These are phyloP conservation scores for Drosophila malerkotliana DNA, from an alignment of 1,140 invertebrate species.

Conservation along the genomic window DNA sequence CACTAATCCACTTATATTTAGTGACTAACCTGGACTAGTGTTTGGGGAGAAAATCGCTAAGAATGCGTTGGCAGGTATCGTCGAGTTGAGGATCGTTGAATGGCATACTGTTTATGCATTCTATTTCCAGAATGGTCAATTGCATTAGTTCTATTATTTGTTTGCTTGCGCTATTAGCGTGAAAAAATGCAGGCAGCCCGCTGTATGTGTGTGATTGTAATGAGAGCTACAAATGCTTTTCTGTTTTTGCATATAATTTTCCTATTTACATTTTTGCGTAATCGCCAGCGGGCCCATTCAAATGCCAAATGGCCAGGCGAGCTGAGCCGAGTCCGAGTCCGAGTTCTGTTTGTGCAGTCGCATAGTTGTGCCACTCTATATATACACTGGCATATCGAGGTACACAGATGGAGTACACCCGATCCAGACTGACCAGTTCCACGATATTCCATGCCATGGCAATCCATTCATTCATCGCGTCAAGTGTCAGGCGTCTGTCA, in stretches of 20 bases:
- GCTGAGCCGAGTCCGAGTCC: not conserved
- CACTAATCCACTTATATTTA: not conserved
- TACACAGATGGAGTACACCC: not conserved
- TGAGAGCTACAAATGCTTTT: conserved; percentile 68
- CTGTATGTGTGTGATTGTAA: conserved; percentile 42
- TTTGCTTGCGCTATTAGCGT: conserved; percentile 55
- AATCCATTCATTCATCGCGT: conserved; percentile 53
- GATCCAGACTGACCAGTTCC: conserved; percentile 47
- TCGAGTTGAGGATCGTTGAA: conserved; percentile 14
- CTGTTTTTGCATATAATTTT: conserved; percentile 36
- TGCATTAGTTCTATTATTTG: conserved; percentile 45
- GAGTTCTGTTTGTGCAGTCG: conserved; percentile 67
- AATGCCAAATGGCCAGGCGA: conserved; percentile 47
- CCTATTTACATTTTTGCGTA: conserved; percentile 65
- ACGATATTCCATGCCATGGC: conserved; percentile 38
- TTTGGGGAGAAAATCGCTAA: not conserved
- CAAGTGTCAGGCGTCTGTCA: conserved; percentile 55
- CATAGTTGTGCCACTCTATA: conserved; percentile 39
- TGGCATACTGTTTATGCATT: conserved; percentile 49
- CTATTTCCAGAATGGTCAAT: conserved; percentile 29
- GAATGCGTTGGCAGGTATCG: conserved; percentile 17
- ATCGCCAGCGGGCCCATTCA: conserved; percentile 51
- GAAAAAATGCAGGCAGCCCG: conserved; percentile 45
- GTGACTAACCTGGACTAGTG: not conserved
- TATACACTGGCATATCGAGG: not conserved